Base-by-base conservation (phyloP, 2,888 invertebrate species). In the Clistopyga incitator region DNA sequence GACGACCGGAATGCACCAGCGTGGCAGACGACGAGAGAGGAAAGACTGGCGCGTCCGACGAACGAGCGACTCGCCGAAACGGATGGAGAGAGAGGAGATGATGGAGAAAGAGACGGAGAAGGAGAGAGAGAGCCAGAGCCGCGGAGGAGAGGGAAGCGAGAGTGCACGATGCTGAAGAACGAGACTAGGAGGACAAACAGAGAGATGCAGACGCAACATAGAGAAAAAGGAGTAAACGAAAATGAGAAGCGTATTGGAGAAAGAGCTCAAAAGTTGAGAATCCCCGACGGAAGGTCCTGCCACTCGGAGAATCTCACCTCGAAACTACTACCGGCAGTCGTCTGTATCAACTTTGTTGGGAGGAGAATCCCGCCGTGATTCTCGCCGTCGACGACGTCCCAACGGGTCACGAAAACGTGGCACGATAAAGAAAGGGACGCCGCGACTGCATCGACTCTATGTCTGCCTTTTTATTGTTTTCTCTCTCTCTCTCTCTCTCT, bases 21-120 rank as follows among this genome's bases (percentile, higher is more conserved):
- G 88, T 88, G 85, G 87, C 82, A 80, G 84, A 86, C 87, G 84
- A 87, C 86, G 85, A 86, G 82, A 88, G 87, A 86, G 88, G 87
- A 88, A 84, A 89, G 87, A 88, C 88, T 87, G 85, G 85, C 85
- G 82, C 84, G 80, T 85, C 77, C 81, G 77, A 84, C 85, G 84
- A 76, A 86, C 83, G 81, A 79, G 81, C 84, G 78, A 84, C 77
- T 85, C 82, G 76, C 82, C 85, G 82, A 83, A 86, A 84, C 81
- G 78, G 78, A 75, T 77, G 68, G 65, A 84, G 67, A 70, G 85
- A 86, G 82, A 88, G 86, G 86, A 87, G n/a, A n/a, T 18, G 87
- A 87, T 80, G 88, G 87, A 88, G 75, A 71, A 72, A 61, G 61
- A 78, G 59, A 54, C 68, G 72, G 78, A 68, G 52, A 50, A 15